Conservation (phyloP, 2,797 vertebrate genomes). For the Ptychadena robeensis region DNA sequence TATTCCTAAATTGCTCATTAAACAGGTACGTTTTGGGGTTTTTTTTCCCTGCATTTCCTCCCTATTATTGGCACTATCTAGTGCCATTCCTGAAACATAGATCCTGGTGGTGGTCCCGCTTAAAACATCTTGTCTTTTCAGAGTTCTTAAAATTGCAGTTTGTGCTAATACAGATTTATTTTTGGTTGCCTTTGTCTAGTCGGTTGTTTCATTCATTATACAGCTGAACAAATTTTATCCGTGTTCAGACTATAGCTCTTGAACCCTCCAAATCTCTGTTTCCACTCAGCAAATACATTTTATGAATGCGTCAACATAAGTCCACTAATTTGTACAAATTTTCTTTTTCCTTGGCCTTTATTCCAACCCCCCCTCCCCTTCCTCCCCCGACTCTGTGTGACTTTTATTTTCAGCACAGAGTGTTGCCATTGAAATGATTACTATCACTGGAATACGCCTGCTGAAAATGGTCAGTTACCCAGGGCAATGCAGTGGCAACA, state of each 20-base stretch:
- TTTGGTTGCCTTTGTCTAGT: neutral
- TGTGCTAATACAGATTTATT: too few species aligned
- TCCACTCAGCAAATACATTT: neutral
- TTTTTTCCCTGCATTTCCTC: too few species aligned
- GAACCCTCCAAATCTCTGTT: neutral
- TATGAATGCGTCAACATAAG: neutral
- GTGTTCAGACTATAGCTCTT: neutral
- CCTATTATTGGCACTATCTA: too few species aligned
- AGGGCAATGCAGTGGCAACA: slow-evolving; percentile 12
- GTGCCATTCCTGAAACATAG: too few species aligned
- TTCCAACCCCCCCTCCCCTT: too few species aligned
- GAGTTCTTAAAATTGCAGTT: too few species aligned
- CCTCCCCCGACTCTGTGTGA: neutral
- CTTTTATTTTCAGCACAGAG: neutral
- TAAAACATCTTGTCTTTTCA: too few species aligned
- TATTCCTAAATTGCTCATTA: too few species aligned
- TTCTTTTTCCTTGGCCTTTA: neutral
- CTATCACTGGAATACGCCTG: slow-evolving; percentile 6
- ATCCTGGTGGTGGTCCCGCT: too few species aligned
- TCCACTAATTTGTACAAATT: neutral
- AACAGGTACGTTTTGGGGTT: too few species aligned
- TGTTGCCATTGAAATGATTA: slow-evolving; percentile 1
- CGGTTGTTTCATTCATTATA: neutral
- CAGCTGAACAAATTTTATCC: too few species aligned
- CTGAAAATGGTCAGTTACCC: slow-evolving; percentile 45